phyloP scores from a whole-genome alignment of 2,888 invertebrate species.

The Phortica okadai region DNA sequence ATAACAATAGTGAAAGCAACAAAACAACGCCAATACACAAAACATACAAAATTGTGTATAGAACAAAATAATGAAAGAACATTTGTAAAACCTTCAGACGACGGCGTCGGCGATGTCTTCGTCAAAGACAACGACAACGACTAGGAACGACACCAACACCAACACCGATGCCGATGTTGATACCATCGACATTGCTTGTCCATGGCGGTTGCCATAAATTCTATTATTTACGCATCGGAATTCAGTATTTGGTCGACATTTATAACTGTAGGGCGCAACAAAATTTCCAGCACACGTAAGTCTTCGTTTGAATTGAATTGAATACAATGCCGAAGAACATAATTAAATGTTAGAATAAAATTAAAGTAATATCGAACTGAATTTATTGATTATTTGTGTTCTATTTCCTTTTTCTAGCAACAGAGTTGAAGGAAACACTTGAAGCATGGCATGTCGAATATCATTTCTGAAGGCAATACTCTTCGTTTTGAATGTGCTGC shows the following conservation, averaged over 20 bases:
- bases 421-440: conserved; percentile 39
- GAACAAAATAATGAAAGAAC: not conserved
- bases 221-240: not conserved
- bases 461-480: conserved; percentile 66
- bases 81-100: conserved; percentile 7
- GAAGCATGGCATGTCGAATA: conserved; percentile 60
- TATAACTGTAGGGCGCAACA: conserved; percentile 21
- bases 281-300: not conserved
- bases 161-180: not conserved
- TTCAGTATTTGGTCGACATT: conserved; percentile 25
- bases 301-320: not conserved
- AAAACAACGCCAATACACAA: not conserved
- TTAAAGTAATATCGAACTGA: not conserved
- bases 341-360: not conserved
- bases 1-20: not conserved
- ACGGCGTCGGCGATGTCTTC: not conserved
- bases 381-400: conserved; percentile 12
- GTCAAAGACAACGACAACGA: conserved; percentile 6
- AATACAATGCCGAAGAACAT: not conserved
- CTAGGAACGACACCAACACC: not conserved
- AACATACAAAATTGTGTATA: conserved; percentile 9
- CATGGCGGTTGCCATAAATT: not conserved
- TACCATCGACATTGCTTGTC: conserved; percentile 10
- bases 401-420: not conserved
- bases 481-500: conserved; percentile 65